Base-by-base conservation (phyloP, 2,888 invertebrate species). In the Platycnemis pennipes region DNA sequence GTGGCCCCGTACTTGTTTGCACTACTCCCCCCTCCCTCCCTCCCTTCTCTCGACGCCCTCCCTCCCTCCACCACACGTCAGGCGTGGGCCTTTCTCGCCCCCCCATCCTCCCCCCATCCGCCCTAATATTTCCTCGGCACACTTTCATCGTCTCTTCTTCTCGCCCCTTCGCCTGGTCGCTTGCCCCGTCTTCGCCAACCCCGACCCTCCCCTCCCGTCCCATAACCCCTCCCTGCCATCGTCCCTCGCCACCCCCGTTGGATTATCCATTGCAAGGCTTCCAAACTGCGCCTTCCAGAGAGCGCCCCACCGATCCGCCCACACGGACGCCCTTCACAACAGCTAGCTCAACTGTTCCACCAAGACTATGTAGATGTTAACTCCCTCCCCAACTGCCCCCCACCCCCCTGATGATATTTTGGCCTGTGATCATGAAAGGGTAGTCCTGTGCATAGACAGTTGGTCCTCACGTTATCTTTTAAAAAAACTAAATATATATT, bases 1-100 rank as follows among this genome's bases (percentile, higher is more conserved):
- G 91, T 91, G 91, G 91, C 91, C 91, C 63, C n/a, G 0, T 69
- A 63, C 91, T 91, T 91, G 91, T 91, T 91, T 91, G 91, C 91
- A 69, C 63, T 91, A 22, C 37, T 53, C 37, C 49, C 37, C 26
- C 37, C 37, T 56, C 37, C 53, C 53, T 5, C 16, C 1, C 77
- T 8, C 13, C 13, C 49, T 19, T 4, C 49, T 49, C 3, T 49
- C n/a, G n/a, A n/a, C 49, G 49, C 49, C 49, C 8, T 13, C 11
- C 77, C 8, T 26, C 26, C 45, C 37, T 22, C 22, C n/a, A 26
- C 63, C 1, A 7, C 63, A 22, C n/a, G 26, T 0, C 1, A 63
- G 22, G 22, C 63, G n/a, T 26, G 26, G 63, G 19, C 63, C 26
- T 22, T 63, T 63, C 22, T 63, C 63, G 22, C 88, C 44, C 8